Base-by-base conservation (phyloP, 2,888 invertebrate genomes). In the Cordilura impudica region DNA sequence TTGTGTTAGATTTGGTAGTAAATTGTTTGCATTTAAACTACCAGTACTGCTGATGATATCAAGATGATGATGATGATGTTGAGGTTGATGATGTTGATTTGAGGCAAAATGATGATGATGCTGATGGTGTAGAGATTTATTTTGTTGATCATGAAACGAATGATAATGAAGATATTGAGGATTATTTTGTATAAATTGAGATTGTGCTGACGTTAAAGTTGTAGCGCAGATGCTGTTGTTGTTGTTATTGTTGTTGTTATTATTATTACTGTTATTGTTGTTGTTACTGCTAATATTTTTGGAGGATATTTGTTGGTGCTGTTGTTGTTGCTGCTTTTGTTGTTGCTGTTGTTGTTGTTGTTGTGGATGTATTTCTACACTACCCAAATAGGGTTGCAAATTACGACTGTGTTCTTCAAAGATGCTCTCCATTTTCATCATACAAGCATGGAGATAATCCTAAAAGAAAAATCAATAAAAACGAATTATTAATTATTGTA, bases 401-500 rank as follows among this genome's bases (percentile, higher is more conserved):
- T 85, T 87, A 18, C 86, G 87, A 81, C 88, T 86, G 80, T 89
- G 89, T 81, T 91, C 92, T 84, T 93, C 92, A 80, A 95, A 93
- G 93, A 95, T 95, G 83, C 92, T 92, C 88, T 96, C 96, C 88
- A 96, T 94, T 89, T 95, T 94, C 84, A 93, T 92, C 87, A 95
- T 92, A 88, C 96, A 96, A 67, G 94, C 93, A 83, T 94, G 93
- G 47, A 96, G 92, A 85, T 94, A 95, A 83, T 96, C 96, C 96
- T 96, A 91, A 0, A 91, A 91, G 83, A 82, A 86, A 86, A 82
- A 74, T 77, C 49, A 12, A 78, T 21, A 45, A 56, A 72, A 51
- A 45, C 23, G n/a, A n/a, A n/a, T n/a, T n/a, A n/a, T n/a, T n/a
- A n/a, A n/a, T n/a, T n/a, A n/a, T n/a, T n/a, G n/a, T n/a, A n/a